Percentiles rank a stretch among this genome's conserved stretches.
Conservation (phyloP, 2,888 invertebrate species). For the Clitarchus hookeri region DNA sequence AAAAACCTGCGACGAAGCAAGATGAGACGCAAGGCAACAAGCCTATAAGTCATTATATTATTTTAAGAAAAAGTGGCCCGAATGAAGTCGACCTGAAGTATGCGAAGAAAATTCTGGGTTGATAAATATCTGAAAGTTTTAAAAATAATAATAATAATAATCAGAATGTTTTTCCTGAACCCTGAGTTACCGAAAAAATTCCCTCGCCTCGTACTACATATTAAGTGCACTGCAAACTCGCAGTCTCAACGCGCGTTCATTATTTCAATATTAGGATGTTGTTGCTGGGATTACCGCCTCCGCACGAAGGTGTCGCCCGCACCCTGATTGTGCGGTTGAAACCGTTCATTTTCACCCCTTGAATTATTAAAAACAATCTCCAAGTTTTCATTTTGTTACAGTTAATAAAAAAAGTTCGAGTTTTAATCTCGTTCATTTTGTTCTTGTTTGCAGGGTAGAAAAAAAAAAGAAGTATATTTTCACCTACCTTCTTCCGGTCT, state of each 20-base stretch:
- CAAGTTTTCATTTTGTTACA: conserved; percentile 3
- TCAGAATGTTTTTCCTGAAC: no score
- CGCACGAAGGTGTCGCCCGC: background rate
- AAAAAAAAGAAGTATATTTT: background rate
- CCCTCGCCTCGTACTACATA: background rate
- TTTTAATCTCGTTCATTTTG: conserved; percentile 9
- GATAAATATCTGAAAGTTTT: no score
- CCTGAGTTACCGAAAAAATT: no score
- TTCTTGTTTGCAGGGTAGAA: background rate
- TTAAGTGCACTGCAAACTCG: background rate
- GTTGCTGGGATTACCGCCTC: background rate
- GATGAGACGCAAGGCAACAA: no score
- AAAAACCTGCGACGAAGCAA: no score
- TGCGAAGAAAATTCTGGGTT: no score
- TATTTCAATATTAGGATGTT: background rate
- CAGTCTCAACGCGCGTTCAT: background rate
- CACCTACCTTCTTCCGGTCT: background rate
- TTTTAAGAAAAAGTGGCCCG: no score
- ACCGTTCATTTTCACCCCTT: conserved; percentile 3
- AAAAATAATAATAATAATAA: no score
- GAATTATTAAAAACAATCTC: conserved; percentile 14
- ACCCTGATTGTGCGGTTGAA: background rate
- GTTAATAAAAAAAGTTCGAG: conserved; percentile 4
- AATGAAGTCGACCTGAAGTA: no score
- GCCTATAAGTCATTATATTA: no score